Base-by-base conservation (phyloP, 2,797 vertebrate species). In the Tenualosa thibaudeaui region DNA sequence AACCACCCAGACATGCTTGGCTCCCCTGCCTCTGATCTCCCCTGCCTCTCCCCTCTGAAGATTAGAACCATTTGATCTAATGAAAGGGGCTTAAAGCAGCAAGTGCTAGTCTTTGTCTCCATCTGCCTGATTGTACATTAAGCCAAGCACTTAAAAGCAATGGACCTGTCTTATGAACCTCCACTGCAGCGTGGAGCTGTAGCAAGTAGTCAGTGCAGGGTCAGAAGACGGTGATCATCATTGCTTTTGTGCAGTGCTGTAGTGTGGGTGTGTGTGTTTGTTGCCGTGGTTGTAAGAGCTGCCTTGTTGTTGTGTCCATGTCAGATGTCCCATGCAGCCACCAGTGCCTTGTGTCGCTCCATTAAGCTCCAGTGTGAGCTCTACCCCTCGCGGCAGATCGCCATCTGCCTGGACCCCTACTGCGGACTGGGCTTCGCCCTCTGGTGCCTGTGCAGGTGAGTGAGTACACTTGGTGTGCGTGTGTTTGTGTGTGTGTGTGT, bases 281-380 rank as follows among this genome's bases (percentile, higher is more conserved):
- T 54, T 17, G 17, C 13, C 2, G 62, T 68, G 26, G 24, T 31
- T 9, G 24, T 68, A 10, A 26, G 81, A 50, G 2, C 22, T 49
- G 84, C n/a, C 37, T 17, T 81, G 0, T 56, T 12, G 82, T 58
- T 86, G 82, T 58, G 2, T 85, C 26, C 10, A 15, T 13, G 2
- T 88, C 60, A 99, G 98, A 99, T 99, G 98, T 99, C 98, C 2
- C 98, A 99, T 0, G 92, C 97, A 19, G 97, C 98, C 92, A 97
- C 97, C 84, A 98, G 97, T 94, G 98, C 98, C 95, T 96, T 99
- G 93, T 99, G 98, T 93, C 98, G 98, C 89, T 98, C 98, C 22
- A 97, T 99, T 81, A 99, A 99, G 91, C 95, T 99, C 51, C 98
- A 99, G 92, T 99, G 98, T 90, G 98, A 99, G 92, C 95, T 99